phyloP scores from a whole-genome alignment of 2,888 invertebrate genomes.

The Scaptomyza flava region DNA sequence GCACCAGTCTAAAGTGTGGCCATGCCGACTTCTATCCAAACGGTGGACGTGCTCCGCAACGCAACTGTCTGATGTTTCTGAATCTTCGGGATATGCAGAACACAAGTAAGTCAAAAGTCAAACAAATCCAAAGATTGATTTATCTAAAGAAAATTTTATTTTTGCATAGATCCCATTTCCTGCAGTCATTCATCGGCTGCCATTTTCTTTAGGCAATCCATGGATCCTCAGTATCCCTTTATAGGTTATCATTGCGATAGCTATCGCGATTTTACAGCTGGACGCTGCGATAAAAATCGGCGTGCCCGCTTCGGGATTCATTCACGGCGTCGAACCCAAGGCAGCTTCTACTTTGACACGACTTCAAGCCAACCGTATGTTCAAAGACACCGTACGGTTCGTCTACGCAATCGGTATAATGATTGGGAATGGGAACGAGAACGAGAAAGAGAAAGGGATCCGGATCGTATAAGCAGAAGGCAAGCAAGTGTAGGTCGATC shows the following conservation, averaged over 20 bases:
- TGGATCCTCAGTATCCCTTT: conserved; percentile 81
- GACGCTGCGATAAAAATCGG: conserved; percentile 71
- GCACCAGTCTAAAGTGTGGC: conserved; percentile 80
- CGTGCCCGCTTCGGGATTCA: conserved; percentile 82
- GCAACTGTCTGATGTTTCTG: conserved; percentile 77
- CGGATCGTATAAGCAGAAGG: conserved; percentile 2
- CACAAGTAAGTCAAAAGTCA: conserved; percentile 71
- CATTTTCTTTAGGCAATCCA: conserved; percentile 82
- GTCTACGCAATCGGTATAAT: conserved; percentile 1
- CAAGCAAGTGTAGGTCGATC: conserved; percentile 2
- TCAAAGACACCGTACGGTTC: conserved; percentile 27
- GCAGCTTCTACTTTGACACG: conserved; percentile 81
- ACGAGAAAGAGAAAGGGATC: neutral
- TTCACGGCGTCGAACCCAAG: conserved; percentile 69
- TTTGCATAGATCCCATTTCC: conserved; percentile 77
- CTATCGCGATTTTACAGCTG: conserved; percentile 68
- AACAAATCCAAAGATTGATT: conserved; percentile 4
- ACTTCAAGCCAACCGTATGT: conserved; percentile 71
- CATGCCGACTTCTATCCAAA: conserved; percentile 84
- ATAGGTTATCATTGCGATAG: conserved; percentile 81
- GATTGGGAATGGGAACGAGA: conserved; percentile 6
- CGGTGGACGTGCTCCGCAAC: conserved; percentile 82
- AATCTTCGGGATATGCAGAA: conserved; percentile 75
- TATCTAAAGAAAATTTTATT: neutral
- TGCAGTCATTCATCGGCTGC: conserved; percentile 83